Evolutionary conservation across 2,113 vertebrate species (phyloP).

Genomic region (Indri indri): DNA sequence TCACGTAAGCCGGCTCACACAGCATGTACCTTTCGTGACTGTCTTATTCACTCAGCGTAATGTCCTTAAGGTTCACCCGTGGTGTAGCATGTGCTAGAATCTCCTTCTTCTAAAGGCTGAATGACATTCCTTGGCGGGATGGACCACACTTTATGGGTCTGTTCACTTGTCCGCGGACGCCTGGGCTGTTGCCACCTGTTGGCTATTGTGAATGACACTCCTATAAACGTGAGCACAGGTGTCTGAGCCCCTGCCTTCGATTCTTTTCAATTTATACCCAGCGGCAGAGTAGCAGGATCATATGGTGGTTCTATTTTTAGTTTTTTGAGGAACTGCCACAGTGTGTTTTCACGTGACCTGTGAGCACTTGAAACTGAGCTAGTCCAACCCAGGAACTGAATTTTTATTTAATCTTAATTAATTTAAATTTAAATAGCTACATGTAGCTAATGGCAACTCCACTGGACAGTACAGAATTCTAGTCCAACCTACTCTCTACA

Average conservation of each 20-base stretch:
- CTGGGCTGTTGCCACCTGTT: accelerated
- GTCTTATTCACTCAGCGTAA: not conserved
- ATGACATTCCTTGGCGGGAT: accelerated
- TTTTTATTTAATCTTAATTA: not conserved
- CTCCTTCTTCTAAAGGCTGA: not conserved
- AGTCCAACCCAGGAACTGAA: accelerated
- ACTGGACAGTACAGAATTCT: not conserved
- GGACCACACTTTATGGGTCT: accelerated
- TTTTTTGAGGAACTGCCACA: not conserved
- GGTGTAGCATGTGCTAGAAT: accelerated
- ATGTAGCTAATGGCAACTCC: accelerated
- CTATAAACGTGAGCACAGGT: accelerated
- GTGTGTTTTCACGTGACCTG: not conserved
- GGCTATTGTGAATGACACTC: accelerated
- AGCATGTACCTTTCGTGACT: accelerated
- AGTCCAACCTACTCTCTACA: not conserved
- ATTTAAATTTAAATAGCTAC: not conserved
- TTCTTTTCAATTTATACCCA: accelerated
- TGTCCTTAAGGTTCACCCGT: accelerated
- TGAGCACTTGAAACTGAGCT: not conserved
- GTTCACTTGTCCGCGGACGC: accelerated
- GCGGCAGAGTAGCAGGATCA: not conserved
- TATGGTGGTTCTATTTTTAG: not conserved
- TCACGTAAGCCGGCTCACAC: accelerated
- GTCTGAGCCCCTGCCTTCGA: not conserved